A percentile compares a stretch with the other conserved stretches of the same genome.
phyloP scores from a whole-genome alignment of 2,113 vertebrate species.

The Lathamus discolor region DNA sequence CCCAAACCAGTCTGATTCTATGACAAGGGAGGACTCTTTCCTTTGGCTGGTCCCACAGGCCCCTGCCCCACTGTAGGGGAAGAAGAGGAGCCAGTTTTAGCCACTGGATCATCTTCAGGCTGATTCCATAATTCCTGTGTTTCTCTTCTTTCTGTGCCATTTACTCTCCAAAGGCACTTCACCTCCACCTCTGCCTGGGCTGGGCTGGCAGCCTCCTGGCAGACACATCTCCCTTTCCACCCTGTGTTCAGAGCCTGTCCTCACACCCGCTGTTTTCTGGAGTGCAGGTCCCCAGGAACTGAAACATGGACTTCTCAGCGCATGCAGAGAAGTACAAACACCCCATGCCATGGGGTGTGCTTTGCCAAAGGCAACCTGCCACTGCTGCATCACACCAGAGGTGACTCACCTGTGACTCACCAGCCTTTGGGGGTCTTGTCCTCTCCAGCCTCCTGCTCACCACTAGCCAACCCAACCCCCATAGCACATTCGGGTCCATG shows the following conservation, averaged over 20 bases:
- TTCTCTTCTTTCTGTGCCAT: background rate
- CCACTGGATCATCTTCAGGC: background rate
- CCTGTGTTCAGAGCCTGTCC: background rate
- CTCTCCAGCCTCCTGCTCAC: background rate
- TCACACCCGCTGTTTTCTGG: background rate
- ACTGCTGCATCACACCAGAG: background rate
- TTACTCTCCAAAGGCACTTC: background rate
- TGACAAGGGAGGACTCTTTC: background rate
- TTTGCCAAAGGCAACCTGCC: background rate
- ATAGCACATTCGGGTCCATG: fast-evolving
- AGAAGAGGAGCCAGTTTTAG: background rate
- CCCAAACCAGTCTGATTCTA: background rate
- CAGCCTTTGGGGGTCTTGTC: background rate
- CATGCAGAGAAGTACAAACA: background rate
- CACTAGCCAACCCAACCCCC: background rate
- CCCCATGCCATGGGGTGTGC: background rate
- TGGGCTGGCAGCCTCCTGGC: background rate
- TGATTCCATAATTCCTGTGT: background rate
- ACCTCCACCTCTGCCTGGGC: background rate
- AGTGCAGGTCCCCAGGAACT: background rate
- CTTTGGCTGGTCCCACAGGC: background rate
- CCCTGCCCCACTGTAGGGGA: background rate
- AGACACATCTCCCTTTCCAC: background rate
- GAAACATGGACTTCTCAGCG: background rate
- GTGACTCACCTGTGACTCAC: background rate